A percentile compares a stretch with the other conserved stretches of the same genome.
Evolutionary conservation across 2,113 vertebrate species (phyloP).

Genomic region (Nycticryphes semicollaris): DNA sequence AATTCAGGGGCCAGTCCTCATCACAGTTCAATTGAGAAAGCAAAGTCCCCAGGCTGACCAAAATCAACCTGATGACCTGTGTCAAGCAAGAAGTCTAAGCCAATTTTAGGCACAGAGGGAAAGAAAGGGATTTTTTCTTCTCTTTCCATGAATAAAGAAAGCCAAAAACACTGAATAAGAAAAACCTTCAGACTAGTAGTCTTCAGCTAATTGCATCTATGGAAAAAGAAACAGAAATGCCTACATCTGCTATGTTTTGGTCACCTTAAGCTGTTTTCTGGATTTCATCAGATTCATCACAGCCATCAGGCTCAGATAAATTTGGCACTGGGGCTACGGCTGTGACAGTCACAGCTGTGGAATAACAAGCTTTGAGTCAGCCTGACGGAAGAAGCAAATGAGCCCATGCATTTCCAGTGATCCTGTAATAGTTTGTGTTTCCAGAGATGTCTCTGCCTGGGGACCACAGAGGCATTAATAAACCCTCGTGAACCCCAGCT

Average conservation of each 20-base stretch:
- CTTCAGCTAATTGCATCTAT: not conserved
- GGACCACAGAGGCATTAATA: not conserved
- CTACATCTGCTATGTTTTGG: not conserved
- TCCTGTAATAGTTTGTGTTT: not conserved
- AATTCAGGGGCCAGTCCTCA: not conserved
- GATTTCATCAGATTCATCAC: not conserved
- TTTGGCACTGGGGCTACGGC: not conserved
- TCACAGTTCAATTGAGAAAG: not conserved
- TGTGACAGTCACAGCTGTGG: constrained; percentile 9
- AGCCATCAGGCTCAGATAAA: not conserved
- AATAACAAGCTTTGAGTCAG: constrained; percentile 21
- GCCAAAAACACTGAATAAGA: not conserved
- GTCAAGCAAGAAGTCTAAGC: not conserved
- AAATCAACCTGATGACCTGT: not conserved
- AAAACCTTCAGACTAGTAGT: not conserved
- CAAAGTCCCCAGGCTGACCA: not conserved
- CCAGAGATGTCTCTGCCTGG: not conserved
- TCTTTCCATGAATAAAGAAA: not conserved
- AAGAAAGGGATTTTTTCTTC: not conserved
- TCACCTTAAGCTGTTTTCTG: not conserved
- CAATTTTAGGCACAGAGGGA: not conserved
- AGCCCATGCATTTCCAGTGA: not conserved
- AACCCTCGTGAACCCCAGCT: not conserved
- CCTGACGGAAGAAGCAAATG: not conserved
- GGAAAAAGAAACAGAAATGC: not conserved